These are phyloP conservation scores for Leucosticte australis DNA, from an alignment of 2,113 vertebrate species.

Conservation along the genomic window DNA sequence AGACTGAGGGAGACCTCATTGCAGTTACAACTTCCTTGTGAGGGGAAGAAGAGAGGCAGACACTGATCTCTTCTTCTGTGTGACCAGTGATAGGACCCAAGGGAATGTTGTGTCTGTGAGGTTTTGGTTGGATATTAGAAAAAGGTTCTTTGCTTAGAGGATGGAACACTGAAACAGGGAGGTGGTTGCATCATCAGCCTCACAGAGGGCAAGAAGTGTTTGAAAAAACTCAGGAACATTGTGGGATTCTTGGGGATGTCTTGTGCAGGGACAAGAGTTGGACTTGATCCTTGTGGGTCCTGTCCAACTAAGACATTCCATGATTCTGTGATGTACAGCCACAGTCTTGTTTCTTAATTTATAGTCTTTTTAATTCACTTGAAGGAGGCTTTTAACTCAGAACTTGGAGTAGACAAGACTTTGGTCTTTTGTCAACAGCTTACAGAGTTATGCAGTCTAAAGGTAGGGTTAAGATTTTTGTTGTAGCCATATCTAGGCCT, in stretches of 20 bases:
- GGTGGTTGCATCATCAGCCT: neutral
- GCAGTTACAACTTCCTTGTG: neutral
- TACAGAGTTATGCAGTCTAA: neutral
- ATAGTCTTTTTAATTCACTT: neutral
- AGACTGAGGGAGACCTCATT: neutral
- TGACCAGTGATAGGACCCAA: too few relatives aligned
- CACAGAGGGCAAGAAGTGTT: neutral
- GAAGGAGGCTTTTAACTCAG: neutral
- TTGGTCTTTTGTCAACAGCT: neutral
- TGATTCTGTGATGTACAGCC: neutral
- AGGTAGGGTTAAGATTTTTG: neutral
- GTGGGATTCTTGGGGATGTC: neutral
- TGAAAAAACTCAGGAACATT: too few relatives aligned
- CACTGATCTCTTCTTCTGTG: neutral
- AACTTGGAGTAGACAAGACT: neutral
- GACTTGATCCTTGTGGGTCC: neutral
- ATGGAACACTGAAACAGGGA: too few relatives aligned
- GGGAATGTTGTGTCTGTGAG: neutral
- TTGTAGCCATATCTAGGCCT: neutral
- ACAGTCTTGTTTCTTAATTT: neutral
- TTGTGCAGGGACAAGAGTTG: accelerated
- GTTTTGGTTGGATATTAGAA: neutral
- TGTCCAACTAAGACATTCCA: neutral
- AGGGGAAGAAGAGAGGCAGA: neutral
- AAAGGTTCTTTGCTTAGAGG: neutral